A percentile compares a stretch with the other conserved stretches of the same genome.
phyloP scores from a whole-genome alignment of 2,113 vertebrate species.

The Ameiurus melas region DNA sequence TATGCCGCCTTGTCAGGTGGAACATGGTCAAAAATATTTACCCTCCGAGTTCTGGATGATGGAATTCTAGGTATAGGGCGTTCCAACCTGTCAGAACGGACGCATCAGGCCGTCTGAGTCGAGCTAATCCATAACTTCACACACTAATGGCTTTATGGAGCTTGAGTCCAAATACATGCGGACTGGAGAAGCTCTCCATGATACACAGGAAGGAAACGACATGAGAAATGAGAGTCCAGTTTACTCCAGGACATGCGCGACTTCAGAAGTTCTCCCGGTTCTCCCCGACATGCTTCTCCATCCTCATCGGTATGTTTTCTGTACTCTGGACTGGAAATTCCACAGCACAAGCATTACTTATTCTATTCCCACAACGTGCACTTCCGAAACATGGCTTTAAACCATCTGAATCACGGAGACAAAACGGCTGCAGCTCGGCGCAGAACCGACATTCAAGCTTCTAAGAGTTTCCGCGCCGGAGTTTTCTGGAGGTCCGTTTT shows the following conservation, averaged over 20 bases:
- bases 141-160: neutral
- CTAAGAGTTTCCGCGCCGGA: neutral
- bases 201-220: slow-evolving; percentile 1
- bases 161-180: neutral
- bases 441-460: neutral
- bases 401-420: neutral
- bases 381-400: neutral
- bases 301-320: neutral
- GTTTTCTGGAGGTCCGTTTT: neutral
- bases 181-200: neutral
- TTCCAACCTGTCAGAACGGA: too few relatives aligned
- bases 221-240: neutral
- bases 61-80: too few relatives aligned
- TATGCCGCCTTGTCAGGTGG: neutral
- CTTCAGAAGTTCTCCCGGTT: neutral
- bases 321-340: neutral
- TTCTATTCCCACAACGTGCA: neutral
- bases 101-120: neutral
- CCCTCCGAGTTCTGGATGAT: neutral
- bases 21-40: slow-evolving; percentile 33
- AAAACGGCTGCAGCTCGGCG: neutral
- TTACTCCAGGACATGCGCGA: neutral
- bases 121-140: neutral
- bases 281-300: neutral
- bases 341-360: neutral